A percentile compares a stretch with the other conserved stretches of the same genome.
Conservation (phyloP, 2,113 vertebrate species). For the Hystrix cristata region DNA sequence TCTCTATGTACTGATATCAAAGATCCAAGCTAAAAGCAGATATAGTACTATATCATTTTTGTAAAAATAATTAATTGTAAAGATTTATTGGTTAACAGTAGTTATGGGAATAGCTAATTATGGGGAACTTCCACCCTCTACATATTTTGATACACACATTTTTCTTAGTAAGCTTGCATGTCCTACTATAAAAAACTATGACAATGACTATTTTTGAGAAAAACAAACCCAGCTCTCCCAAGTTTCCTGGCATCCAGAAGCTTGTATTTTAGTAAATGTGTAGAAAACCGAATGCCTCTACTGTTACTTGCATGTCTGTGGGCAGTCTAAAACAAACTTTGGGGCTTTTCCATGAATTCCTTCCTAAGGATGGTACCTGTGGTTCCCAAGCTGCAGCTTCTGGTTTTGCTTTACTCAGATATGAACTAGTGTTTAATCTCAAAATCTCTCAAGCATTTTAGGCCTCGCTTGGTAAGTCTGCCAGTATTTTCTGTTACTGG, state of each 20-base stretch:
- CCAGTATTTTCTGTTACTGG: background rate
- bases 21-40: background rate
- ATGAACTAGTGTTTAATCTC: slow-evolving; percentile 46
- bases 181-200: slow-evolving; percentile 37
- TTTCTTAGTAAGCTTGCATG: background rate
- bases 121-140: slow-evolving; percentile 47
- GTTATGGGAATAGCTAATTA: background rate
- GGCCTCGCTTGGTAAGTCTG: background rate
- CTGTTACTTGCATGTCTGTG: background rate
- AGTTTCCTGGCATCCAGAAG: slow-evolving; percentile 47
- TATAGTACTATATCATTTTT: background rate
- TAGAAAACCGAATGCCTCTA: background rate
- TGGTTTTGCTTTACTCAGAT: slow-evolving; percentile 41
- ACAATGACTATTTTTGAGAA: slow-evolving; percentile 40
- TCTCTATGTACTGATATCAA: background rate
- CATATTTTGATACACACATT: slow-evolving; percentile 6
- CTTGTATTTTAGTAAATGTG: background rate
- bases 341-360: slow-evolving; percentile 52
- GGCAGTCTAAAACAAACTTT: background rate
- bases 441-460: background rate
- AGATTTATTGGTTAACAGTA: background rate
- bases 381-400: background rate
- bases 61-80: background rate
- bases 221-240: background rate
- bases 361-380: background rate